These are phyloP conservation scores for Pristiophorus japonicus DNA, from an alignment of 2,113 vertebrate genomes.

Conservation along the genomic window DNA sequence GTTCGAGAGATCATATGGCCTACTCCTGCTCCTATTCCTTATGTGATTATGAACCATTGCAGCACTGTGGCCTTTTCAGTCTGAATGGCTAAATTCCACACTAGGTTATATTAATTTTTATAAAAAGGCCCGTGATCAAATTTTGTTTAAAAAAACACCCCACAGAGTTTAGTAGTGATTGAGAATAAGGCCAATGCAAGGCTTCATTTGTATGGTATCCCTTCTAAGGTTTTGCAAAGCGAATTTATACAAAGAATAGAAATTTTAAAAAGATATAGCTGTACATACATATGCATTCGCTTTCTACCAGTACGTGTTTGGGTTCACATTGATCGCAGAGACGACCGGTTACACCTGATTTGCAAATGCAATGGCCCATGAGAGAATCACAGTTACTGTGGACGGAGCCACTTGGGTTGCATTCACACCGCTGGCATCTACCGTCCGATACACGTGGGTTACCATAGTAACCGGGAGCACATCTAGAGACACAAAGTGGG, in stretches of 20 bases:
- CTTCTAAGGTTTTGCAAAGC: background rate
- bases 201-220: background rate
- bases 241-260: background rate
- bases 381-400: conserved; percentile 57
- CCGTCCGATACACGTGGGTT: conserved; percentile 59
- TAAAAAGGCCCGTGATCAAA: background rate
- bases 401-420: conserved; percentile 64
- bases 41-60: no score
- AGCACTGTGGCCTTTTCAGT: background rate
- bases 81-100: background rate
- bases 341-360: conserved; percentile 66
- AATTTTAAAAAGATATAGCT: background rate
- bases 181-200: no score
- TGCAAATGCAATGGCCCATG: conserved; percentile 75
- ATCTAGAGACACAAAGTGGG: conserved; percentile 56
- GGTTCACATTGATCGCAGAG: conserved; percentile 72
- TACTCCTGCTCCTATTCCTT: no score
- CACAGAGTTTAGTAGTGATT: no score
- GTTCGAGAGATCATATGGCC: no score
- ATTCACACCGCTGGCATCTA: conserved; percentile 63
- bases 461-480: conserved; percentile 75
- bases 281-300: conserved; percentile 76
- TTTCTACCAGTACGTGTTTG: conserved; percentile 64
- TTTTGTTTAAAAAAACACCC: background rate
- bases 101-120: background rate